Base-by-base conservation (phyloP, 2,888 invertebrate genomes). In the Sepiola atlantica region DNA sequence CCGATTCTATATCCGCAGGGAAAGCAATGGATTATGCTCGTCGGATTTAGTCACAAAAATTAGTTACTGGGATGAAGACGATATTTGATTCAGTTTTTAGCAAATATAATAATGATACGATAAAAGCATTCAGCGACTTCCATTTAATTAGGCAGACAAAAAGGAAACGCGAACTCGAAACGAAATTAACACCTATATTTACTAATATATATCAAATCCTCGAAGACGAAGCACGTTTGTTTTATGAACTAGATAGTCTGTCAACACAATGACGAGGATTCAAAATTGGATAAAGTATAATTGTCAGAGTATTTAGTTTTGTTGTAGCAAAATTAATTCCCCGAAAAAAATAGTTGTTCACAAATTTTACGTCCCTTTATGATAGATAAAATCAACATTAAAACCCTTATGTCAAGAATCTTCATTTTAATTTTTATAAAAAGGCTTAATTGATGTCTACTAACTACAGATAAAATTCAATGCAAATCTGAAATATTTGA, bases 51-150 rank as follows among this genome's bases (percentile, higher is more conserved):
- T 32, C 32, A 32, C n/a, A 77, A 77, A 77, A 77, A 77, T n/a
- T 14, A n/a, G n/a, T n/a, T 28, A 77, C 77, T 32, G 77, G 77
- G n/a, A n/a, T 4, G 77, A 77, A 77, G 77, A 32, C n/a, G 77
- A 77, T 77, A 77, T 77, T 32, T 77, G 32, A 77, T 77, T 77
- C 77, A 77, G n/a, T 77, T 77, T 61, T 77, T 77, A 77, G 77
- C n/a, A 77, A 77, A 77, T 77, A 77, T 18, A 77, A 77, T 77
- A 77, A 77, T 77, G n/a, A n/a, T 32, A 77, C 32, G 21, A 77
- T 77, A 77, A 77, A n/a, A 32, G 32, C n/a, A 77, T 32, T 32
- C 77, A n/a, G n/a, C 77, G 32, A 77, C n/a, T n/a, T 18, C 0
- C 16, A 77, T 32, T 32, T 14, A 77, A 77, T 77, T 14, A 77